Base-by-base conservation (phyloP, 2,113 vertebrate species). In the Triplophysa siluroides region DNA sequence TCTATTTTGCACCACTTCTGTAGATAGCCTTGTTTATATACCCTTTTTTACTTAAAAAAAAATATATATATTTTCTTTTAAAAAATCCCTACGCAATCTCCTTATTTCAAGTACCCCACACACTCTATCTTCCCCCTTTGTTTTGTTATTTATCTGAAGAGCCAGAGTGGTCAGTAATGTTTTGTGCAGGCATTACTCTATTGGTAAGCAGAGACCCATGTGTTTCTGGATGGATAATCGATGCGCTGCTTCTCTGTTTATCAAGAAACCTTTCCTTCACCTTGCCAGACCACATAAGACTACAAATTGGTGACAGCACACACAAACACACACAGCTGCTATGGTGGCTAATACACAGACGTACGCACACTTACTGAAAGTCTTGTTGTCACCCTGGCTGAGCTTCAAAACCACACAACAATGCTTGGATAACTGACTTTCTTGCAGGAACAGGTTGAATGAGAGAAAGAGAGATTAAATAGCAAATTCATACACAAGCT, bases 201-300 rank as follows among this genome's bases (percentile, higher is more conserved):
- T 82, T 78, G 74, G 85, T 75, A 60, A 82, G 88, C 86, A 89
- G 92, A 93, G 93, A 91, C 91, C 87, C 90, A 87, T 90, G 89
- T 90, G 92, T 93, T 91, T 90, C 84, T 93, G 88, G 87, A 94
- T 89, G 68, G 87, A 91, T 94, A 94, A 91, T 89, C 81, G 71
- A 92, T 88, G 63, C 88, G 90, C 90, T 84, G 89, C 90, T 93
- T 93, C 92, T 94, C 89, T 93, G 92, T 93, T 93, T 93, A 93
- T 93, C 90, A 94, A 93, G 91, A 87, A 89, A 85, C 84, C 91
- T 90, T 91, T 94, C 91, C 88, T 90, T 94, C 92, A 94, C 91
- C 90, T 90, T 86, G 88, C 88, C 84, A 61, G 74, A 86, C 89
- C 89, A 90, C 91, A 79, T 76, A 87, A 82, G 78, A 81, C 73